Percentiles rank a stretch among this genome's conserved stretches.
Conservation (phyloP, 2,113 vertebrate species). For the Pteruthius melanotis region DNA sequence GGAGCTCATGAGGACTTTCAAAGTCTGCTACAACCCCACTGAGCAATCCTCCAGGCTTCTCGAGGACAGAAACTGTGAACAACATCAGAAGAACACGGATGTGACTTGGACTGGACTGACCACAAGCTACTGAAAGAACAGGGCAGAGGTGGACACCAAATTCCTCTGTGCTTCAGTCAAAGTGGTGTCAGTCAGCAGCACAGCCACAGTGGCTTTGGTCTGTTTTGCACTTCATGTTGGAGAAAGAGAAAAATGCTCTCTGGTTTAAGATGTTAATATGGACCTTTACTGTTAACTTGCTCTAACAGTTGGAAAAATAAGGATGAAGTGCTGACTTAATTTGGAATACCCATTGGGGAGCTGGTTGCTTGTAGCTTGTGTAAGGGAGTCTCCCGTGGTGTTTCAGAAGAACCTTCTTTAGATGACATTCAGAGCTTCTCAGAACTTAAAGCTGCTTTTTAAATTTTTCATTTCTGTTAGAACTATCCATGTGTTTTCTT, state of each 20-base stretch:
- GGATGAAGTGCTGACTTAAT: neutral
- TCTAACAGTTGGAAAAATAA: neutral
- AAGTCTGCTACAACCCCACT: neutral
- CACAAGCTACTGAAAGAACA: neutral
- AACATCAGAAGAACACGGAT: accelerated
- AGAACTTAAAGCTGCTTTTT: neutral
- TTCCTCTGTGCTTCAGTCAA: accelerated
- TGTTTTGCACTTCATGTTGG: neutral
- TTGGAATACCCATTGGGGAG: accelerated
- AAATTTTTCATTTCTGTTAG: neutral
- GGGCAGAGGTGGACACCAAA: neutral
- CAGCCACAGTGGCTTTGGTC: accelerated
- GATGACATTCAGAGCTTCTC: neutral
- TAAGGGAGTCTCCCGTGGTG: accelerated
- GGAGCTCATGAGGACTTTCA: neutral
- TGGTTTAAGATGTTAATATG: neutral
- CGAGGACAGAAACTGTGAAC: neutral
- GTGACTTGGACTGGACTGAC: neutral
- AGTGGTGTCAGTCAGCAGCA: accelerated
- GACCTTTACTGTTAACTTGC: neutral
- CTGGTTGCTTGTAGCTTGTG: neutral
- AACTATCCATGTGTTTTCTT: neutral
- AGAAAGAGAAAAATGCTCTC: neutral
- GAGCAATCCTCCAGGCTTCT: neutral
- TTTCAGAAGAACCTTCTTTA: neutral